Conservation (phyloP, 2,797 vertebrate genomes). For the Parauchenoglanis punctatus region DNA sequence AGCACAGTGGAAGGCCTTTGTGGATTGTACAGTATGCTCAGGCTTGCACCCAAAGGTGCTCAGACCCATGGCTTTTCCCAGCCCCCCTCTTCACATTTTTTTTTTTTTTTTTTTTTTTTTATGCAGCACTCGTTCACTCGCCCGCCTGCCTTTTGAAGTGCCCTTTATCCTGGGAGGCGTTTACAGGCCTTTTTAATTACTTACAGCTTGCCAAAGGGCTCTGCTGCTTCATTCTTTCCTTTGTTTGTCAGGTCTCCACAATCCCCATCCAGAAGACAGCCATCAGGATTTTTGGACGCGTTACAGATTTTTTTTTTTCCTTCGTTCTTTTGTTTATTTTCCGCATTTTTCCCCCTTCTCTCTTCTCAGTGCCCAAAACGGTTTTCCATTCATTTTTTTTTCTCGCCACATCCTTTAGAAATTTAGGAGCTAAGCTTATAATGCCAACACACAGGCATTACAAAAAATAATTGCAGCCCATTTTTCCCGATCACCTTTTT, state of each 20-base stretch:
- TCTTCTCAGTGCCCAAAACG: conserved; percentile 53
- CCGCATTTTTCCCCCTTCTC: conserved; percentile 25
- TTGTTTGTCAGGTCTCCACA: conserved; percentile 74
- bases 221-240: conserved; percentile 66
- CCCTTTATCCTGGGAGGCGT: conserved; percentile 73
- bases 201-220: conserved; percentile 79
- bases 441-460: conserved; percentile 39
- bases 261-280: conserved; percentile 60
- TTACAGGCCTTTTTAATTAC: conserved; percentile 85
- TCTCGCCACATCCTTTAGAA: conserved; percentile 63
- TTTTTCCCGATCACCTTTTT: conserved; percentile 1
- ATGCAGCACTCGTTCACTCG: conserved; percentile 62
- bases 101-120: not conserved
- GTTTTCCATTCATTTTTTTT: conserved; percentile 63
- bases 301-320: conserved; percentile 45
- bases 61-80: conserved; percentile 48
- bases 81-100: conserved; percentile 28
- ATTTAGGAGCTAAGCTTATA: conserved; percentile 56
- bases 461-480: conserved; percentile 8
- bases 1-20: conserved; percentile 71
- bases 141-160: conserved; percentile 78
- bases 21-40: conserved; percentile 42
- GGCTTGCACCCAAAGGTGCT: conserved; percentile 55
- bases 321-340: conserved; percentile 54
- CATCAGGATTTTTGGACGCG: conserved; percentile 58